Evolutionary conservation across 1,140 invertebrate genomes (phyloP), one percentile per base, ranked within the genome.

Genomic region (Andricus grossulariae): DNA sequence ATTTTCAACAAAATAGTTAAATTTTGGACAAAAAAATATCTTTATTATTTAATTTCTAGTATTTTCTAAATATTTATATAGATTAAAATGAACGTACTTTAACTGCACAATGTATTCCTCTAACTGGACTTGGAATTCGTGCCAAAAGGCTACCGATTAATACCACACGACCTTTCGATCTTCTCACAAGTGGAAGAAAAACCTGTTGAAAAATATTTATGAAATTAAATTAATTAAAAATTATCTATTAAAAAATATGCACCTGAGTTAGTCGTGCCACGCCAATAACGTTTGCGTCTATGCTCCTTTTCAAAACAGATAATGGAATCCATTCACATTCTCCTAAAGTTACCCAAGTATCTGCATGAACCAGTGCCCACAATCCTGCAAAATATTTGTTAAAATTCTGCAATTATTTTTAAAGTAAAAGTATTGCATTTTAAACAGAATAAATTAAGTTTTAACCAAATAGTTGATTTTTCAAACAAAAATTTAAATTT

Each of bases 281-380:
- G 32, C 95, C 95, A 91, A 97, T 91, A 81, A 97, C 92, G 92
- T 98, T 96, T 73, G 96, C 93, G 73, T 96, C 95, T 86, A 95
- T 93, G 45, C 96, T 94, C 85, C 94, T 93, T 83, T 94, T 93
- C 82, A 96, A 94, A 73, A 96, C 94, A 4, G 93, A 93, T 80
- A 95, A 93, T 54, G 96, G 95, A 74, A 97, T 94, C 96, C 96
- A 97, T 91, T 98, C 97, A 75, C 97, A 94, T 92, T 97, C 96
- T 1, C 97, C 97, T 71, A 97, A 94, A 19, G 96, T 95, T 82
- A 96, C 95, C 93, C 96, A 96, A 32, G 96, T 96, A 72, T 97
- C 96, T 83, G 97, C 97, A 91, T 98, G 97, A 10, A 98, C 95
- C 51, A 98, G 91, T 15, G 96, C 96, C 97, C 97, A 98, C 50